Conservation (phyloP, 2,797 vertebrate species). For the Labeo calbasu region DNA sequence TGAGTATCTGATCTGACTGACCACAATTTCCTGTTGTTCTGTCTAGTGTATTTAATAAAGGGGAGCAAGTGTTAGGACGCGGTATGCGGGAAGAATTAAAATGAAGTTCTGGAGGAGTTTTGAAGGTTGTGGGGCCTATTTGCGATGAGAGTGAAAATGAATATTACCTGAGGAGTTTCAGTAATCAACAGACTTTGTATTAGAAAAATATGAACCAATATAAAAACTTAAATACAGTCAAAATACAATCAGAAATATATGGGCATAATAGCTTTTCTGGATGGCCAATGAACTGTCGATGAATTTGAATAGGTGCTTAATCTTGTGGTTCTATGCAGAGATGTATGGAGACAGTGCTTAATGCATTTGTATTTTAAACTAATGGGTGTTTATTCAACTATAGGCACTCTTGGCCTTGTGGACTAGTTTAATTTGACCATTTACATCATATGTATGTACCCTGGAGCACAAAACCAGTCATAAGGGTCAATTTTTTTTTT, state of each 20-base stretch:
- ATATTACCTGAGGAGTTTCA: constrained; percentile 15
- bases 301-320: not conserved
- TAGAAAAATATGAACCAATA: constrained; percentile 5
- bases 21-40: constrained; percentile 48
- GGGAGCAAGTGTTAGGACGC: constrained; percentile 25
- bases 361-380: not conserved
- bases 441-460: not conserved
- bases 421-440: not conserved
- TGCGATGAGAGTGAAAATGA: constrained; percentile 33
- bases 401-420: not conserved
- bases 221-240: not conserved
- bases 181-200: constrained; percentile 26
- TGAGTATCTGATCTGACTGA: constrained; percentile 32
- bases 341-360: not conserved
- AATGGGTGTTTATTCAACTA: not conserved
- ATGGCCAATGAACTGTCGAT: not conserved
- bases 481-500: no score
- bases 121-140: constrained; percentile 45
- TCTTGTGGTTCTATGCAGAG: not conserved
- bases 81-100: constrained; percentile 44
- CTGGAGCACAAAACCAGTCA: no score
- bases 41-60: constrained; percentile 44
- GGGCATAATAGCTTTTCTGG: not conserved
- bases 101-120: constrained; percentile 49
- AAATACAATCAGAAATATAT: constrained; percentile 3